A percentile compares a stretch with the other conserved stretches of the same genome.
These are phyloP conservation scores for Elgaria multicarinata DNA, from an alignment of 2,113 vertebrate genomes.

Conservation along the genomic window DNA sequence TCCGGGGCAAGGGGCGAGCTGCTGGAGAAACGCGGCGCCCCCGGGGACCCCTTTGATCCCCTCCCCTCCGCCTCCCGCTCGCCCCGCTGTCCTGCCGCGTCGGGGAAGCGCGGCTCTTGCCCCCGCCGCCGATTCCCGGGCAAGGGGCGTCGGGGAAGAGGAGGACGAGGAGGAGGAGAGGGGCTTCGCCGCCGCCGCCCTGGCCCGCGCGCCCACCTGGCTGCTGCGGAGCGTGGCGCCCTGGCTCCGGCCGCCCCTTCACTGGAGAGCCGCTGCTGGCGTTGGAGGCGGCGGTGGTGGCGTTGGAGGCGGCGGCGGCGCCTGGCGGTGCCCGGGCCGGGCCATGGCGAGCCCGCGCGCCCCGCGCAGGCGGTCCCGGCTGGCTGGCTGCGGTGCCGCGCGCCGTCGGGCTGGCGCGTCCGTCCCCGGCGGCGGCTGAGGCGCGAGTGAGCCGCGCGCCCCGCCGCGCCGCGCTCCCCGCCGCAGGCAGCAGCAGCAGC, in stretches of 20 bases:
- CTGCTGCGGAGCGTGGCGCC: neutral
- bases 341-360: slow-evolving; percentile 12
- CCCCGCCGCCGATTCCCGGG: neutral
- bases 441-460: slow-evolving; percentile 10
- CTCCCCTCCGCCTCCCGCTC: neutral
- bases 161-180: no score
- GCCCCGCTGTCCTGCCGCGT: no score
- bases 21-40: no score
- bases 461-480: neutral
- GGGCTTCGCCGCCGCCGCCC: neutral
- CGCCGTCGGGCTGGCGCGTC: neutral
- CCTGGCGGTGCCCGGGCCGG: slow-evolving; percentile 4
- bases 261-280: neutral
- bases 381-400: neutral
- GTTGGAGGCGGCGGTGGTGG: neutral
- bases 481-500: no score
- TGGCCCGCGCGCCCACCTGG: neutral
- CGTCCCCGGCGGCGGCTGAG: neutral
- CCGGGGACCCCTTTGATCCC: no score
- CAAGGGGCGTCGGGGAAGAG: neutral
- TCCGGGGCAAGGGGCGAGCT: no score
- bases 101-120: neutral
- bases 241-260: neutral
- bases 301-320: neutral
- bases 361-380: neutral